Conservation (phyloP, 2,797 vertebrate species). For the Apogon hyalosoma region DNA sequence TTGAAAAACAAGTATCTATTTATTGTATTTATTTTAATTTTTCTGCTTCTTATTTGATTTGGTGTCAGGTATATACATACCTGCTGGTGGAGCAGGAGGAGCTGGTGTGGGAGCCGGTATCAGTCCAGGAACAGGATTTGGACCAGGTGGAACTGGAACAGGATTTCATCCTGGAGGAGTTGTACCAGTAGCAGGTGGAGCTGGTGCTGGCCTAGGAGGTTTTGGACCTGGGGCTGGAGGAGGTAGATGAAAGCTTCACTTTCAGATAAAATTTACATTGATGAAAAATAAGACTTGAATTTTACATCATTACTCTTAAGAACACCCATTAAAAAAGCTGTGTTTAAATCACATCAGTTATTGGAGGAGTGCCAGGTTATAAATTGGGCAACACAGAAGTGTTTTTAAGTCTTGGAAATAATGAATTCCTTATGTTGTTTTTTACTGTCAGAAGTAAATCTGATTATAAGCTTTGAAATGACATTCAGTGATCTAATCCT, state of each 20-base stretch:
- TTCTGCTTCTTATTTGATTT: background rate
- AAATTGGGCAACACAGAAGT: slow-evolving; percentile 30
- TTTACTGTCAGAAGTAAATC: slow-evolving; percentile 16
- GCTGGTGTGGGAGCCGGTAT: slow-evolving; percentile 54
- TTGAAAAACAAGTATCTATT: background rate
- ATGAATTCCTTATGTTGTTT: slow-evolving; percentile 32
- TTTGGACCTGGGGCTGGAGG: slow-evolving; percentile 70
- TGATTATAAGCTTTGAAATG: background rate
- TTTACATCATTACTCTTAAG: slow-evolving; percentile 10
- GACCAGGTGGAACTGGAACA: slow-evolving; percentile 59
- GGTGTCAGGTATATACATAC: slow-evolving; percentile 80
- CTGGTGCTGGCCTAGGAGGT: slow-evolving; percentile 67
- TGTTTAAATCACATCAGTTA: slow-evolving; percentile 40
- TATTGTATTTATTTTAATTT: background rate
- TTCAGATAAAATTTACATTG: slow-evolving; percentile 1
- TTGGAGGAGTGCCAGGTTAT: slow-evolving; percentile 41
- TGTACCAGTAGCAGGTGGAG: slow-evolving; percentile 53
- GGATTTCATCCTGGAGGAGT: slow-evolving; percentile 66
- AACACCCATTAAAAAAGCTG: background rate
- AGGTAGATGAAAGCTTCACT: slow-evolving; percentile 39
- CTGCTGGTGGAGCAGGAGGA: slow-evolving; percentile 74
- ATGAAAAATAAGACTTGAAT: slow-evolving; percentile 2
- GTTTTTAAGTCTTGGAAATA: slow-evolving; percentile 33
- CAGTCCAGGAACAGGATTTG: slow-evolving; percentile 42
- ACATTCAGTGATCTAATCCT: no score